A percentile compares a stretch with the other conserved stretches of the same genome.
Evolutionary conservation across 2,797 vertebrate genomes (phyloP).

Genomic region (Manis pentadactyla): DNA sequence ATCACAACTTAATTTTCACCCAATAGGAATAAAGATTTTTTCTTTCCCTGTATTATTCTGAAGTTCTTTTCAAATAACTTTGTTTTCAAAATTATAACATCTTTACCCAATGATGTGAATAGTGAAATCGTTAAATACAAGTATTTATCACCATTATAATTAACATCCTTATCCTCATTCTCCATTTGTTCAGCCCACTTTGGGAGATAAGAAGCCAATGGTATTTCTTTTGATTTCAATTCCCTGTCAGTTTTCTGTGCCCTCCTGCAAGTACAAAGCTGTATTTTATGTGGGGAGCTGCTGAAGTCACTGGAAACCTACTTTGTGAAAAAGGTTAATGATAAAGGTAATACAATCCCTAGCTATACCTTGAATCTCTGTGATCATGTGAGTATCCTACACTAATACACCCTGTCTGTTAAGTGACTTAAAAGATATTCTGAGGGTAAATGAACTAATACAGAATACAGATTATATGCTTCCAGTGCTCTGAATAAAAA

Average conservation of each 20-base stretch:
- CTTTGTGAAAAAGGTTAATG: background rate
- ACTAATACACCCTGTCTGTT: background rate
- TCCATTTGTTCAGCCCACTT: background rate
- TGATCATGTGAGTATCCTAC: background rate
- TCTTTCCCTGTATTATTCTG: background rate
- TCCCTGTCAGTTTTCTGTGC: background rate
- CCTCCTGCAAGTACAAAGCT: background rate
- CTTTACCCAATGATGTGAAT: background rate
- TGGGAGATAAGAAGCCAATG: background rate
- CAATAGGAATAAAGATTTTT: background rate
- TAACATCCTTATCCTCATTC: background rate
- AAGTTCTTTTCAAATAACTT: constrained; percentile 13
- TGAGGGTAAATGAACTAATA: background rate
- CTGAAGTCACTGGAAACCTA: background rate
- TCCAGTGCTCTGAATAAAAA: background rate
- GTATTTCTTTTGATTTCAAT: background rate
- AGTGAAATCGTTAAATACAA: background rate
- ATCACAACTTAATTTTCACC: background rate
- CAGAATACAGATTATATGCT: background rate
- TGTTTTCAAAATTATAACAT: constrained; percentile 58
- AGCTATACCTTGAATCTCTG: background rate
- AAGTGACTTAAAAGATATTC: background rate
- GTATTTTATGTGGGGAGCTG: background rate
- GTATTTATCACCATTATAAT: background rate
- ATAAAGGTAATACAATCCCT: background rate